phyloP scores from a whole-genome alignment of 2,797 vertebrate species.

The Malurus leucopterus region DNA sequence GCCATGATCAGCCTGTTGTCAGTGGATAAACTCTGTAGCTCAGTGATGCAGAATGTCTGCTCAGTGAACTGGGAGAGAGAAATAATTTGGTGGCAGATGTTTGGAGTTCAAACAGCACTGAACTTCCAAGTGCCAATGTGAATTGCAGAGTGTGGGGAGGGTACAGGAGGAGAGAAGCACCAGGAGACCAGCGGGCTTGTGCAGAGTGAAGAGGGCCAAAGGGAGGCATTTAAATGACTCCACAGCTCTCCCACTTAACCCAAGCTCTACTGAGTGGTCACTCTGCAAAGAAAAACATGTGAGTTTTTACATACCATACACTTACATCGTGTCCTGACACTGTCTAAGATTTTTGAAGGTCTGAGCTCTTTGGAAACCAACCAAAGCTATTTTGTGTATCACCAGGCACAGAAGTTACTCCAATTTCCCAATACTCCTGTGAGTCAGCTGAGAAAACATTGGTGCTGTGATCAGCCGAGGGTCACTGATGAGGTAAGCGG shows the following conservation, averaged over 20 bases:
- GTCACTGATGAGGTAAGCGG: neutral
- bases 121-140: neutral
- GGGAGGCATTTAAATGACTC: neutral
- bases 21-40: neutral
- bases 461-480: neutral
- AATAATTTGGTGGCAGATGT: conserved; percentile 48
- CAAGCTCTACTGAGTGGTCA: neutral
- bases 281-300: neutral
- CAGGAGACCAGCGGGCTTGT: neutral
- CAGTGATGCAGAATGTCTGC: conserved; percentile 2
- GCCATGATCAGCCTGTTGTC: neutral
- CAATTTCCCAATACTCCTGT: neutral
- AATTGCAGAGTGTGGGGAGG: neutral
- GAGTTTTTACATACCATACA: neutral
- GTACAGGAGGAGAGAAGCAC: neutral
- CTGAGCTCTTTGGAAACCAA: neutral
- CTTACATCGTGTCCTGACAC: neutral
- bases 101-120: neutral
- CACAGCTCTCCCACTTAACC: neutral
- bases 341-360: neutral
- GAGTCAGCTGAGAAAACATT: neutral
- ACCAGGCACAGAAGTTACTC: neutral
- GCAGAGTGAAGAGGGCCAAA: neutral
- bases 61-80: neutral
- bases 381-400: neutral